Conservation (phyloP, 2,888 invertebrate species). For the Drosophila borborema region DNA sequence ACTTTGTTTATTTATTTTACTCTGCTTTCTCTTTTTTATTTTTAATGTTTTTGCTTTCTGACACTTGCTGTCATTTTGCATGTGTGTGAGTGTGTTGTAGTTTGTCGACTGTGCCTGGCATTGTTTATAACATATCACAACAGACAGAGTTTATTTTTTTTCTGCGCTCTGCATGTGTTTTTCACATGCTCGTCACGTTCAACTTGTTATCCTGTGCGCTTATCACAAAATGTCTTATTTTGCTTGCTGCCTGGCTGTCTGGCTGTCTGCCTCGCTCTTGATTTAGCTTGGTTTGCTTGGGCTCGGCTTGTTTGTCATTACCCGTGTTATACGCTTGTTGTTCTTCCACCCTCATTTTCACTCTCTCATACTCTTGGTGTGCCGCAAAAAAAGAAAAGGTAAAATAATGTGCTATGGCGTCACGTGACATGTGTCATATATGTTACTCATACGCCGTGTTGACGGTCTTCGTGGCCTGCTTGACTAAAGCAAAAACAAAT, state of each 20-base stretch:
- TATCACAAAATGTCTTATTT: conserved; percentile 72
- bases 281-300: conserved; percentile 17
- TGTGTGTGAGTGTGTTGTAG: conserved; percentile 37
- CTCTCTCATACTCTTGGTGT: background rate
- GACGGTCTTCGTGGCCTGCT: conserved; percentile 26
- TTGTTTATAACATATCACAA: conserved; percentile 63
- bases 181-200: conserved; percentile 66
- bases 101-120: conserved; percentile 54
- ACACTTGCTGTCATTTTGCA: conserved; percentile 58
- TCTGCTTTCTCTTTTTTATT: conserved; percentile 38
- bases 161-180: conserved; percentile 8
- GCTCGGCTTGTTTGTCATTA: conserved; percentile 53
- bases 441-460: conserved; percentile 57
- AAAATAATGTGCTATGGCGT: conserved; percentile 67
- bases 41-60: conserved; percentile 58
- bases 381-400: conserved; percentile 25
- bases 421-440: conserved; percentile 70
- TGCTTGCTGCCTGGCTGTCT: conserved; percentile 28
- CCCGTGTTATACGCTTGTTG: conserved; percentile 49
- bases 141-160: conserved; percentile 42
- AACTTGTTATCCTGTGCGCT: conserved; percentile 70
- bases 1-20: conserved; percentile 40
- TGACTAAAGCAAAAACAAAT: background rate
- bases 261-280: conserved; percentile 21
- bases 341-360: background rate